phyloP scores from a whole-genome alignment of 2,113 vertebrate genomes.

The Hiodon alosoides region DNA sequence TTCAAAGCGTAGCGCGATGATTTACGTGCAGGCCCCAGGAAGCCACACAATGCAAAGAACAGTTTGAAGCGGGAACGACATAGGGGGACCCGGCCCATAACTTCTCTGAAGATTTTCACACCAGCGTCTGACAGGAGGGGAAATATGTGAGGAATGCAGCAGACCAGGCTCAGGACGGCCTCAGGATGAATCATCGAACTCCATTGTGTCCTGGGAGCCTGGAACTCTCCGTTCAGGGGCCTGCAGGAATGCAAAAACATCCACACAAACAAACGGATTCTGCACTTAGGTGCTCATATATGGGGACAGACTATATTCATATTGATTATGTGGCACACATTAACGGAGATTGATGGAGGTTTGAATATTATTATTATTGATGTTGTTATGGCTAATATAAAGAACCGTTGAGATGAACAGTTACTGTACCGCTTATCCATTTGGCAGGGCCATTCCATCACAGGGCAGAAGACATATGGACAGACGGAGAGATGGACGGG shows the following conservation, averaged over 20 bases:
- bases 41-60: slow-evolving; percentile 29
- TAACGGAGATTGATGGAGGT: neutral
- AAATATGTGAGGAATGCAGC: slow-evolving; percentile 10
- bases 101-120: slow-evolving; percentile 50
- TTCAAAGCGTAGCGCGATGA: neutral
- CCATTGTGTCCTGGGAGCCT: slow-evolving; percentile 8
- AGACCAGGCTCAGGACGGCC: neutral
- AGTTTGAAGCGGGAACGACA: slow-evolving; percentile 26
- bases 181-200: neutral
- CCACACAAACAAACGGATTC: too few species aligned
- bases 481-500: too few species aligned
- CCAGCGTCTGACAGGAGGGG: slow-evolving; percentile 27
- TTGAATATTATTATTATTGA: neutral
- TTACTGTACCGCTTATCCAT: too few species aligned
- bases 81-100: slow-evolving; percentile 38
- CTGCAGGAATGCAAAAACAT: neutral
- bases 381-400: neutral
- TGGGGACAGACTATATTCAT: neutral
- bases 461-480: too few species aligned
- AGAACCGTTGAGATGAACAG: too few species aligned
- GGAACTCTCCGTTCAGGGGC: neutral
- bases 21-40: neutral
- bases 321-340: neutral
- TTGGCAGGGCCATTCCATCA: too few species aligned
- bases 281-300: too few species aligned